Evolutionary conservation across 2,888 invertebrate species (phyloP), one percentile per base, ranked within the genome.

Genomic region (Cheilosia pagana): DNA sequence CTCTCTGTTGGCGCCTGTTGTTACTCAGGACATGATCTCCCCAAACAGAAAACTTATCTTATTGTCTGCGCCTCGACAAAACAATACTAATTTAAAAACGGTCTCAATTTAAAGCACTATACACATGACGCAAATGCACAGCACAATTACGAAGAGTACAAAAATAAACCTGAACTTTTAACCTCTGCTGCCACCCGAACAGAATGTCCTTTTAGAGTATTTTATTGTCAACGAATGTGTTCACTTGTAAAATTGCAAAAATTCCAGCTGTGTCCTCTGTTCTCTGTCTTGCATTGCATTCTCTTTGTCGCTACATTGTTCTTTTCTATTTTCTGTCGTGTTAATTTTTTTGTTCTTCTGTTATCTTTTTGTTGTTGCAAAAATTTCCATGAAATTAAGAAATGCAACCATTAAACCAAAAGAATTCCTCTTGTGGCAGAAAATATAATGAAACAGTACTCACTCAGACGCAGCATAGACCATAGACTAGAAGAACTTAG

Each of bases 321-420:
- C 25, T 8, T 35, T 23, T 63, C 31, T 45, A 25, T 41, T 68
- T 39, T 75, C 8, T 67, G 63, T 39, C 0, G 16, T 16, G 19
- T 1, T 68, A 25, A n/a, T 19, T 19, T 55, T 55, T 67, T n/a
- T n/a, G n/a, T 50, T 70, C 2, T 23, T 50, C n/a, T 62, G 55
- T 35, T 35, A 0, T n/a, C 7, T n/a, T 14, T 16, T n/a, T 43
- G 41, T 43, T 35, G 35, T 35, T 35, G 35, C 35, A 8, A 31
- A 71, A 62, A 77, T 77, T 72, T 82, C 72, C 67, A 60, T 68
- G 67, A 68, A 78, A 78, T 72, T 78, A 78, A 74, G 72, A 83
- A 83, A 78, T 83, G 72, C 72, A 78, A 62, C 78, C 82, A 74
- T 78, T 83, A 78, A 78, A 62, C 72, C 67, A 74, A 78, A 68